Evolutionary conservation across 1,140 invertebrate species (phyloP), one percentile per base, ranked within the genome.

Genomic region (Drosophila repleta): DNA sequence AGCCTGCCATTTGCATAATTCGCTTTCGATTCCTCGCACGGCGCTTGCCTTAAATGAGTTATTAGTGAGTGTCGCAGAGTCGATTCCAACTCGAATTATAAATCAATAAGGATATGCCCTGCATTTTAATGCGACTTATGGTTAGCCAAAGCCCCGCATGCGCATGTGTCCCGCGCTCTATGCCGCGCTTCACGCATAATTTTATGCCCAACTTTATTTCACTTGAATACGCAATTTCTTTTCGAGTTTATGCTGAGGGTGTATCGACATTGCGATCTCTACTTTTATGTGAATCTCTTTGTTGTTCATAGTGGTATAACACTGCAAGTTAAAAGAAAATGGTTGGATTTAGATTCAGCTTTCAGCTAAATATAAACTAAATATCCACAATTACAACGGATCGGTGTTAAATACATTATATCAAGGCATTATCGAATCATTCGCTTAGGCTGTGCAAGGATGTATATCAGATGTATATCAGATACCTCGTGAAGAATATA

Each of bases 11-110:
- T 88, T 79, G 84, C 84, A 88, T 88, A 88, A 88, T 89, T 89
- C 83, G 79, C 84, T 88, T 88, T 89, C 66, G 79, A 88, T 88
- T 89, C 83, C 84, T 83, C 65, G 79, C 83, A 88, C 83, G 83
- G 73, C 62, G 55, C 49, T 72, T 61, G 79, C 84, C 65, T 83
- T 55, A 88, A 88, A 88, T 88, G 84, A 88, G 83, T 88, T 88
- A 88, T 89, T 88, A 70, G 79, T 67, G 55, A 72, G 79, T 88
- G 79, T 74, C 69, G 83, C 83, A 45, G 74, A 79, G 52, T 55
- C 62, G 62, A 66, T 60, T 73, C 20, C 61, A 46, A 62, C 66
- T 78, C 82, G 83, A 79, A 83, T 88, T 83, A 81, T 89, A 87
- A 88, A 89, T 88, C 79, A 88, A 88, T 88, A 88, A 88, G 83